Base-by-base conservation (phyloP, 2,888 invertebrate species). In the Cotesia congregata region DNA sequence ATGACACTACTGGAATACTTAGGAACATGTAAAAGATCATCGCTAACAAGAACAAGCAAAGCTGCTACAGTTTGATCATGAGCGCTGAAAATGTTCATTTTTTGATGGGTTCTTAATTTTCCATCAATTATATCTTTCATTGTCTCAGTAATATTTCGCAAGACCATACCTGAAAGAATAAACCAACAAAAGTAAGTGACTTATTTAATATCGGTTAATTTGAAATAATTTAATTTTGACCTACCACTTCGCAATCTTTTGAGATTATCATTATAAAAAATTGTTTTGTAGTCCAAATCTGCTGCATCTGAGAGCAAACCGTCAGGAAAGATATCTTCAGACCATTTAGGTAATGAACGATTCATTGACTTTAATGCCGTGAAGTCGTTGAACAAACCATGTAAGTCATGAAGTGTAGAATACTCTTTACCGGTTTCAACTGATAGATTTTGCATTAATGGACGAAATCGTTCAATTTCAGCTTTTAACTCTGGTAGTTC, bases 31-130 rank as follows among this genome's bases (percentile, higher is more conserved):
- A 91, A 90, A 74, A 91, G 86, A 83, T 91, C 93, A 1, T 92
- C 91, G 9, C 90, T 89, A 0, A 92, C 88, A 1, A 92, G 91
- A 0, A 90, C 89, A 84, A 94, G 90, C n/a, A 93, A 80, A 0
- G 91, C 91, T 0, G 92, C 92, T 0, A 94, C 91, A 61, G 93
- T 93, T 73, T 92, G 92, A 85, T 94, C 94, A 84, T 94, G 94
- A 0, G 91, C 93, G 0, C 93, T 92, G 82, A 91, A 92, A 76
- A 93, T 83, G 41, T 90, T 88, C 30, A 93, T 78, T 81, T 91
- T 92, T 0, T 90, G 88, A 62, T 86, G 89, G 6, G 89, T 86
- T 0, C 78, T 79, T 86, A 62, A 78, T 76, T 0, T 86, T 72
- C 86, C 90, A 0, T 83, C 82, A 17, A 82, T 83, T 5, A 82